Percentiles rank a stretch among this genome's conserved stretches.
Conservation (phyloP, 2,113 vertebrate genomes). For the Thalassoma bifasciatum region DNA sequence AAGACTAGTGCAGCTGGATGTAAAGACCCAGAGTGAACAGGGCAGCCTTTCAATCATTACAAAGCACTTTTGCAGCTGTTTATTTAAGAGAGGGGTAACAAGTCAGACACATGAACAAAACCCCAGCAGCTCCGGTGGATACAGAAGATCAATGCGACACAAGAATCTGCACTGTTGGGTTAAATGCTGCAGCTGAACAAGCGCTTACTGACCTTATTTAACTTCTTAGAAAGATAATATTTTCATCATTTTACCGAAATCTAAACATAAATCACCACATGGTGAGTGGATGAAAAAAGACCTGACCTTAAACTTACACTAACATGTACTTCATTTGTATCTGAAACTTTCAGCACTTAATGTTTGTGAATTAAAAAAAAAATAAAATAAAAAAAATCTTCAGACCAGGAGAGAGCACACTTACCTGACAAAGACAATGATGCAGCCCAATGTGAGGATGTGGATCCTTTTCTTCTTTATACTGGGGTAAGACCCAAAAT, state of each 20-base stretch:
- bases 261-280: neutral
- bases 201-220: conserved; percentile 7
- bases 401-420: too few species aligned
- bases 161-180: conserved; percentile 9
- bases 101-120: neutral
- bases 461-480: too few species aligned
- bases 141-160: conserved; percentile 12
- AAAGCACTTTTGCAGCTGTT: neutral
- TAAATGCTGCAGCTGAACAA: conserved; percentile 26
- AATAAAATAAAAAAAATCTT: too few species aligned
- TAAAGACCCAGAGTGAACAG: neutral
- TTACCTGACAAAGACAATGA: too few species aligned
- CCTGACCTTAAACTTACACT: too few species aligned
- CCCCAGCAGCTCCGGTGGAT: conserved; percentile 10
- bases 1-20: neutral
- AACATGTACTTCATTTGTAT: too few species aligned
- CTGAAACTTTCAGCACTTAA: too few species aligned
- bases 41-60: neutral
- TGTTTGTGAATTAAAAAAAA: too few species aligned
- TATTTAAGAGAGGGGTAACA: conserved; percentile 11
- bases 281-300: neutral
- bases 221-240: neutral
- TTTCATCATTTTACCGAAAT: neutral
- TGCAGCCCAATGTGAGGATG: too few species aligned
- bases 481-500: too few species aligned